A percentile compares a stretch with the other conserved stretches of the same genome.
Evolutionary conservation across 1,140 invertebrate species (phyloP).

Genomic region (Drosophila saltans): DNA sequence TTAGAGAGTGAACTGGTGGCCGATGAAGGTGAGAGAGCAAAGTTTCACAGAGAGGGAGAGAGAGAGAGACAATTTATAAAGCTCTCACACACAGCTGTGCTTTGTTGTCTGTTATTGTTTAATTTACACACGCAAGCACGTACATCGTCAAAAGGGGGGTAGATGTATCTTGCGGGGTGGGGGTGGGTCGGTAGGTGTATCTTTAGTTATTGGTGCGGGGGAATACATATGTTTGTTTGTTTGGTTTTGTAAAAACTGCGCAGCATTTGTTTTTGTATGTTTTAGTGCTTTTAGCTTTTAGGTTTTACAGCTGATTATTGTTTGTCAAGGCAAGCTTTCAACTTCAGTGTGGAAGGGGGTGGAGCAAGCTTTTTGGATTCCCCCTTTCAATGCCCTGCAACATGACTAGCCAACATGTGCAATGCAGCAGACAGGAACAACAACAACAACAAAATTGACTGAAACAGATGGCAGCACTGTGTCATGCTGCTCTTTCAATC

Average conservation of each 20-base stretch:
- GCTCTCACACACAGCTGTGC: slow-evolving; percentile 51
- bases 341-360: not conserved
- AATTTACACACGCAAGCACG: slow-evolving; percentile 16
- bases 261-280: slow-evolving; percentile 30
- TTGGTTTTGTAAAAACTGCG: slow-evolving; percentile 52
- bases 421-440: slow-evolving; percentile 1
- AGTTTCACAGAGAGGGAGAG: not conserved
- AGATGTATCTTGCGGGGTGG: not conserved
- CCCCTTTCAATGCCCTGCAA: not conserved
- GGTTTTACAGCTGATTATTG: slow-evolving; percentile 49
- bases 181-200: not conserved
- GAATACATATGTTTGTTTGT: slow-evolving; percentile 41
- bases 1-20: not conserved
- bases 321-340: slow-evolving; percentile 39
- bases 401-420: slow-evolving; percentile 18
- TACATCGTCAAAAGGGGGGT: slow-evolving; percentile 29
- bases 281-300: slow-evolving; percentile 29
- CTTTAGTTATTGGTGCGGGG: not conserved
- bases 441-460: slow-evolving; percentile 24
- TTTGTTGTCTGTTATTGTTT: slow-evolving; percentile 40
- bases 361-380: slow-evolving; percentile 28
- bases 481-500: not conserved
- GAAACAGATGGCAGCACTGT: slow-evolving; percentile 16
- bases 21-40: slow-evolving; percentile 12
- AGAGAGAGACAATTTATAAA: slow-evolving; percentile 14